Evolutionary conservation across 1,140 invertebrate species (phyloP).

Genomic region (Nixonia krombeini): DNA sequence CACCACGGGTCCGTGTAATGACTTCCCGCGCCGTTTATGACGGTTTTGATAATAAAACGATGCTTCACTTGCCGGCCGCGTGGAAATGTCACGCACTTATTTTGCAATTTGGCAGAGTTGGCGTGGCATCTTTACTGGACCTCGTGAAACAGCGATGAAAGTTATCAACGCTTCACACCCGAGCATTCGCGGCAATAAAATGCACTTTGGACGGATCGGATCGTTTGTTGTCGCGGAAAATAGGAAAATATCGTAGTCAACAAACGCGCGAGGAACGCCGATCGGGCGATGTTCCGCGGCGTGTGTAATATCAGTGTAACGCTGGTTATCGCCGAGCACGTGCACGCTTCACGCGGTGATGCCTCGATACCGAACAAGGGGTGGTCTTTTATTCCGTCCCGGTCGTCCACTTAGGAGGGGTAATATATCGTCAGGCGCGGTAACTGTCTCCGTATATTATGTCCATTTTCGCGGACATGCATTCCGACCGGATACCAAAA

Average conservation of each 20-base stretch:
- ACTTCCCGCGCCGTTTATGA: conserved; percentile 39
- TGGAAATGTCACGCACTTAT: too few relatives aligned
- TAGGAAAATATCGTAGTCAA: too few relatives aligned
- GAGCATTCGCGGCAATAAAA: too few relatives aligned
- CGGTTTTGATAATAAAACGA: conserved; percentile 38
- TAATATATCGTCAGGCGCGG: conserved; percentile 60
- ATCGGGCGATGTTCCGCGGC: too few relatives aligned
- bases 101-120: too few relatives aligned
- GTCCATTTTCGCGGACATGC: conserved; percentile 57
- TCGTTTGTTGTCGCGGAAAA: too few relatives aligned
- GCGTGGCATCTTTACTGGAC: too few relatives aligned
- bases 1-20: conserved; percentile 37
- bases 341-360: conserved; percentile 21
- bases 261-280: too few relatives aligned
- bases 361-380: conserved; percentile 3
- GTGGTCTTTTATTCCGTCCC: conserved; percentile 34
- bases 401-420: conserved; percentile 53
- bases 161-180: too few relatives aligned
- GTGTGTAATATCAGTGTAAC: too few relatives aligned
- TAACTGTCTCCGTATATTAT: conserved; percentile 67
- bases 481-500: conserved; percentile 53
- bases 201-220: too few relatives aligned
- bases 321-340: conserved; percentile 26
- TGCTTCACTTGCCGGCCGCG: conserved; percentile 29
- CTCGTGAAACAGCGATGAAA: too few relatives aligned